These are phyloP conservation scores for Stictocephala bisonia DNA, from an alignment of 2,888 invertebrate genomes.

Conservation along the genomic window DNA sequence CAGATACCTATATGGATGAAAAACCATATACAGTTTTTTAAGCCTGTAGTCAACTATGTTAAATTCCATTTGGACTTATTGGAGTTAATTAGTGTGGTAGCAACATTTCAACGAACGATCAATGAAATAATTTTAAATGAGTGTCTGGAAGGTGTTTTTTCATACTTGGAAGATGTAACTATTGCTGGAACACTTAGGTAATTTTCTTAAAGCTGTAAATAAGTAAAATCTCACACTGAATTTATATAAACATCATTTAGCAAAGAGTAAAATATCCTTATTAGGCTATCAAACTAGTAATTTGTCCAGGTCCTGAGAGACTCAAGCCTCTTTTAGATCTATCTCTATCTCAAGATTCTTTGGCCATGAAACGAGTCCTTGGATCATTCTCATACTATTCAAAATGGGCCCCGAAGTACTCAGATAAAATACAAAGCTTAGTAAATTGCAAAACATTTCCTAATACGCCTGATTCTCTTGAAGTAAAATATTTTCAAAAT, in stretches of 20 bases:
- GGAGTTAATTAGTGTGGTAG: constrained; percentile 17
- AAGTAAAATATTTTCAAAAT: too few species aligned
- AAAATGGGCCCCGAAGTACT: not conserved
- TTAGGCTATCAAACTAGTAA: not conserved
- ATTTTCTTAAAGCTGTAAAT: not conserved
- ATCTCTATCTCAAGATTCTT: not conserved
- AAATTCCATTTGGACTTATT: not conserved
- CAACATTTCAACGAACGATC: constrained; percentile 8
- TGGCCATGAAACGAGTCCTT: not conserved
- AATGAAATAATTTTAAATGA: constrained; percentile 20
- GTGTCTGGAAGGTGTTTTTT: not conserved
- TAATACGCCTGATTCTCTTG: too few species aligned
- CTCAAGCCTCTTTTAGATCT: constrained; percentile 8
- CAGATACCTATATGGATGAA: not conserved
- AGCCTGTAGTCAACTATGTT: not conserved
- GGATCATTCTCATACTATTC: constrained; percentile 5
- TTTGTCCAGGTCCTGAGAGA: not conserved
- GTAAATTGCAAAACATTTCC: too few species aligned
- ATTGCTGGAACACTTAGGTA: constrained; percentile 17
- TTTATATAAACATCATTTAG: not conserved
- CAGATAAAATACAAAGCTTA: not conserved
- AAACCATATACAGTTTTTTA: constrained; percentile 5
- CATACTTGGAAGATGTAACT: constrained; percentile 43
- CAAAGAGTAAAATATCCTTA: not conserved
- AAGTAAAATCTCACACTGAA: not conserved